Conservation (phyloP, 2,888 invertebrate genomes). For the Pyralis farinalis region DNA sequence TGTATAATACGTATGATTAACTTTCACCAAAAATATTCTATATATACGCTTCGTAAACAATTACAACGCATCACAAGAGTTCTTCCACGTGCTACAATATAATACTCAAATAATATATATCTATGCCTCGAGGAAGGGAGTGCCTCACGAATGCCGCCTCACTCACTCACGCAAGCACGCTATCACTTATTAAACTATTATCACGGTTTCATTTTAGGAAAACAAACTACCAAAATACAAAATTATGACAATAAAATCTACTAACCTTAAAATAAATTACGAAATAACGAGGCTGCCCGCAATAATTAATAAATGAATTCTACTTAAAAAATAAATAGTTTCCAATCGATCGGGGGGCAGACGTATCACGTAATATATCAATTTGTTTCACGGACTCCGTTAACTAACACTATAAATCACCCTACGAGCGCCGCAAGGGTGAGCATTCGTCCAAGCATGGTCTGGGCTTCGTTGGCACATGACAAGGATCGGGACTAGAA, state of each 20-base stretch:
- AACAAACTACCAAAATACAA: conserved; percentile 64
- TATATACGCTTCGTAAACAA: conserved; percentile 36
- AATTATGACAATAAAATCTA: conserved; percentile 69
- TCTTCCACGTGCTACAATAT: conserved; percentile 47
- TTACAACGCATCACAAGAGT: conserved; percentile 60
- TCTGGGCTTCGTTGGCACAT: conserved; percentile 72
- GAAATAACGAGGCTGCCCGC: conserved; percentile 70
- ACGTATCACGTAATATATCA: conserved; percentile 30
- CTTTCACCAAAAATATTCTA: conserved; percentile 45
- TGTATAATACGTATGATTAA: conserved; percentile 29
- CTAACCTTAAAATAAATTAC: conserved; percentile 76
- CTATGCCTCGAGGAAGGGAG: conserved; percentile 68
- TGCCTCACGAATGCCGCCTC: conserved; percentile 71
- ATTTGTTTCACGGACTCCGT: conserved; percentile 39
- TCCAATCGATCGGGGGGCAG: conserved; percentile 41
- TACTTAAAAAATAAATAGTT: conserved; percentile 62
- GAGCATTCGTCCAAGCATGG: conserved; percentile 45
- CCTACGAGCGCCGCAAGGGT: conserved; percentile 12
- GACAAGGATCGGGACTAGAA: conserved; percentile 73
- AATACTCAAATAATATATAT: conserved; percentile 41
- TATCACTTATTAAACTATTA: conserved; percentile 76
- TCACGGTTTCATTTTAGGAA: conserved; percentile 75
- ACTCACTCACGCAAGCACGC: conserved; percentile 58
- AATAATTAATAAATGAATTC: conserved; percentile 59
- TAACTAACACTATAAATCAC: conserved; percentile 5